Evolutionary conservation across 2,888 invertebrate species (phyloP).

Genomic region (Rhagium mordax): DNA sequence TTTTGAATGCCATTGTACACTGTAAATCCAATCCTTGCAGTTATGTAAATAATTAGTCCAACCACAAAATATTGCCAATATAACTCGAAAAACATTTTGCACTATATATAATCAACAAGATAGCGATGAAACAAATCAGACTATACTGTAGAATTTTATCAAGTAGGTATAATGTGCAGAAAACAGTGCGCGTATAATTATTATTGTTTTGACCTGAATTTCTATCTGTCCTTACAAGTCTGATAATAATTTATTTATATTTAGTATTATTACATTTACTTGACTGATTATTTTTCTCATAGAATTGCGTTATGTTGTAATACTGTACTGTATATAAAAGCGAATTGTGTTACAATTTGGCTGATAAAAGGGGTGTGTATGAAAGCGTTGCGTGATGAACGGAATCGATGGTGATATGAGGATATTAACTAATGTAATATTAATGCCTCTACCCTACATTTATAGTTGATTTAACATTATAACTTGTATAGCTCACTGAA

Average conservation of each 20-base stretch:
- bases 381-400: background rate
- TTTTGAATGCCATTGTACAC: constrained; percentile 35
- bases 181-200: background rate
- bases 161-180: constrained; percentile 2
- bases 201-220: constrained; percentile 34
- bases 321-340: background rate
- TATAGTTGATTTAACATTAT: background rate
- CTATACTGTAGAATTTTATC: background rate
- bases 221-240: background rate
- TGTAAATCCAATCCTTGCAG: constrained; percentile 47
- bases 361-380: background rate
- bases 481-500: no score
- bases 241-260: background rate
- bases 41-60: constrained; percentile 54
- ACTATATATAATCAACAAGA: background rate
- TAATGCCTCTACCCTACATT: background rate
- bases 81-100: constrained; percentile 60
- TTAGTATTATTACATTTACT: background rate
- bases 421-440: constrained; percentile 5
- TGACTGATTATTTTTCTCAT: background rate
- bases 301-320: background rate
- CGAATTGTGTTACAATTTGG: background rate
- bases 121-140: background rate
- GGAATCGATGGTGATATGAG: background rate
- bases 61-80: constrained; percentile 63